Evolutionary conservation across 1,140 invertebrate species (phyloP).

Genomic region (Antheraea mylitta): DNA sequence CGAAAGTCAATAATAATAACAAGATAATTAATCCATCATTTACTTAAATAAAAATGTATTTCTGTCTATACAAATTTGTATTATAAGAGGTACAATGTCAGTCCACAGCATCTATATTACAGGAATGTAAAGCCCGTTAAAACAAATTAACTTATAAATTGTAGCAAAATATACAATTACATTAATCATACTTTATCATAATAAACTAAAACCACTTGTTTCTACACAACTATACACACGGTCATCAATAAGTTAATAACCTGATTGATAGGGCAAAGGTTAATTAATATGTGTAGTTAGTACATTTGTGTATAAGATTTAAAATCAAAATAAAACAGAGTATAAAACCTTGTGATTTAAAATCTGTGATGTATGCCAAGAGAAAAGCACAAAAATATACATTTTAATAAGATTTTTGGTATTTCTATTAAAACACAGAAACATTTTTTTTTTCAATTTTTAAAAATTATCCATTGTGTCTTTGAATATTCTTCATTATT

Average conservation of each 20-base stretch:
- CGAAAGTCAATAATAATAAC: too few species aligned
- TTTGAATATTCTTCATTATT: background rate
- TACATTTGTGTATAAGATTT: background rate
- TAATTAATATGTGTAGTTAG: background rate
- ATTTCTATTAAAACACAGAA: too few species aligned
- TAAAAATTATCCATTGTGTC: too few species aligned
- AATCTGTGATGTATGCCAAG: too few species aligned
- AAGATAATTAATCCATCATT: background rate
- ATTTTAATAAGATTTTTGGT: too few species aligned
- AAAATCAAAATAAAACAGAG: background rate
- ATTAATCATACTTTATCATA: background rate
- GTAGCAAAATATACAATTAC: too few species aligned
- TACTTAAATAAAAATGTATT: slow-evolving; percentile 18
- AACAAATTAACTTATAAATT: background rate
- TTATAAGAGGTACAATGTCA: background rate
- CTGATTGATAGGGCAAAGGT: background rate
- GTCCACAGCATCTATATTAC: background rate
- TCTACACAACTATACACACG: background rate
- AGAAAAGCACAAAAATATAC: too few species aligned
- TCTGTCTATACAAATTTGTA: background rate
- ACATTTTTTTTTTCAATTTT: too few species aligned
- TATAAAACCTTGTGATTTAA: too few species aligned
- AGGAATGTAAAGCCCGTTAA: background rate
- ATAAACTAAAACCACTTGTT: background rate
- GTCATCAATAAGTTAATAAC: background rate